Base-by-base conservation (phyloP, 2,797 vertebrate species). In the Premnoplex brunnescens region DNA sequence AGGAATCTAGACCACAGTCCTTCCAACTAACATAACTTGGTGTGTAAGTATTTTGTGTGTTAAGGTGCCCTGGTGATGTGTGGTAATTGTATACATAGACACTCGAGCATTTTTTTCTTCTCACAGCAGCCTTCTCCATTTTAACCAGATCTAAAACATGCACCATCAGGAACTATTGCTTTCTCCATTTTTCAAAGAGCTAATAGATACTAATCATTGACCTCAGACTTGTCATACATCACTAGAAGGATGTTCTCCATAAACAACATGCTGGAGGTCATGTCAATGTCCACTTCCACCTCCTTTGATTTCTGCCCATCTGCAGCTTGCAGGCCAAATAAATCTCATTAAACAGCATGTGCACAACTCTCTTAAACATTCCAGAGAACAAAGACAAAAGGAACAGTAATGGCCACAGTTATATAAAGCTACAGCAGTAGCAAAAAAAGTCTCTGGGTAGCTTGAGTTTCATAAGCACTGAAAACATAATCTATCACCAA, bases 261-360 rank as follows among this genome's bases (percentile, higher is more conserved):
- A 97, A 97, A 95, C 95, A 96, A 91, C 95, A 95, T 67, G 89
- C 95, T 97, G 94, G 88, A 97, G 89, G 95, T 95, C 93, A 93
- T 95, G 95, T 95, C 95, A 96, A 93, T 96, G 96, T 97, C 96
- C 96, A 96, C 96, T 97, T 96, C 96, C 93, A 96, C 96, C 94
- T 97, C 95, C 96, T 95, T 96, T 97, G 91, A 97, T 97, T 97
- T 97, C 96, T 97, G 94, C 96, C 92, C 95, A 93, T 97, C 94
- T 97, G 92, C 89, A 96, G 95, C 95, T 96, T 72, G 89, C 94
- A 96, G 95, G 94, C 94, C 96, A 95, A 96, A 96, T 96, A 96
- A 96, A 96, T 95, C 94, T 97, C 74, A 8, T 97, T 97, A 96
- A 95, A 97, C 96, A 97, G 96, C 96, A 96, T 94, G 96, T 95